Conservation (phyloP, 2,888 invertebrate species). For the Ochropleura plecta region DNA sequence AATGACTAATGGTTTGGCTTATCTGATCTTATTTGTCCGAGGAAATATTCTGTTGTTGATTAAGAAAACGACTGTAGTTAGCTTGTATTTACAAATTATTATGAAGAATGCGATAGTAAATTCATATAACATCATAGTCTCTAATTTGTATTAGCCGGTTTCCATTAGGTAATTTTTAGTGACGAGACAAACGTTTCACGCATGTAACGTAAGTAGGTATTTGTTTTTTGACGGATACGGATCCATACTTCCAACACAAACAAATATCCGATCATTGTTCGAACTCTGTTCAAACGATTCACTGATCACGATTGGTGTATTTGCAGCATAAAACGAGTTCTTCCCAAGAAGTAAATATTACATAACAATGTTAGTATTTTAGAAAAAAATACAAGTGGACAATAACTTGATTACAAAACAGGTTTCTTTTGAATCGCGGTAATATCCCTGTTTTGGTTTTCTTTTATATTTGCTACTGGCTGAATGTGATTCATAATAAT, state of each 20-base stretch:
- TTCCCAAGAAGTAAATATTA: constrained; percentile 8
- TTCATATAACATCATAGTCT: background rate
- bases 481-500: background rate
- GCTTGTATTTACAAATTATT: background rate
- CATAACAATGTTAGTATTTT: background rate
- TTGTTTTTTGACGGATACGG: background rate
- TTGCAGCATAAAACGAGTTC: constrained; percentile 4
- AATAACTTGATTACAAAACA: constrained; percentile 1
- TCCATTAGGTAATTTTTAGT: background rate
- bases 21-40: background rate
- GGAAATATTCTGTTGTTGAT: background rate
- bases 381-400: constrained; percentile 5
- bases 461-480: background rate
- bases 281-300: constrained; percentile 29
- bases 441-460: background rate
- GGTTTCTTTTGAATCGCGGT: background rate
- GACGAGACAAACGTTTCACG: background rate
- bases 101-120: background rate
- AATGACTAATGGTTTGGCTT: constrained; percentile 9
- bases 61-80: background rate
- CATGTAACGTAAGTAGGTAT: background rate
- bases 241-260: background rate
- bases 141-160: background rate
- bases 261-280: background rate
- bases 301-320: constrained; percentile 1